Evolutionary conservation across 1,140 invertebrate genomes (phyloP).

Genomic region (Ceratitis capitata): DNA sequence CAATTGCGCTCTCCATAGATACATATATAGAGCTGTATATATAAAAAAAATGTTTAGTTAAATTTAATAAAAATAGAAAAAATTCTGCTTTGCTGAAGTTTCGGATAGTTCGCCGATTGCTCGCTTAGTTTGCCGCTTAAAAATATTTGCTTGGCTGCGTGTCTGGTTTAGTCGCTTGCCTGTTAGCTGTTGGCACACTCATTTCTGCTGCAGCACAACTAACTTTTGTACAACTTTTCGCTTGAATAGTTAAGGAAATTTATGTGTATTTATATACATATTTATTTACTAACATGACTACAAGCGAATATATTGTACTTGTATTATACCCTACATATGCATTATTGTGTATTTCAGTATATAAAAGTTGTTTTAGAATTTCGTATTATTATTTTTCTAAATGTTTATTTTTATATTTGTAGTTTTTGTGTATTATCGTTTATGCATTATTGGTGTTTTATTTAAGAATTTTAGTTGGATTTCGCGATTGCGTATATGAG

Average conservation of each 20-base stretch:
- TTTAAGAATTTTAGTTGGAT: background rate
- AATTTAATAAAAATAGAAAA: background rate
- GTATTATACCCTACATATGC: too few species aligned
- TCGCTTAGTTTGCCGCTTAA: background rate
- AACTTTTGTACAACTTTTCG: constrained; percentile 16
- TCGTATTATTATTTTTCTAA: background rate
- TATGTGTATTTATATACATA: background rate
- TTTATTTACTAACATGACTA: too few species aligned
- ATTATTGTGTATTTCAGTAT: too few species aligned
- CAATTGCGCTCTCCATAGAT: too few species aligned
- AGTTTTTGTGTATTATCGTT: background rate
- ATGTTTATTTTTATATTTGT: too few species aligned
- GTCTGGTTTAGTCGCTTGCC: background rate
- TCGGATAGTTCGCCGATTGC: background rate
- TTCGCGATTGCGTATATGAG: background rate
- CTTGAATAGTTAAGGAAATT: constrained; percentile 6
- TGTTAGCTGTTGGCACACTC: constrained; percentile 17
- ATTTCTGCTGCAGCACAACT: background rate
- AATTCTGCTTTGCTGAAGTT: background rate
- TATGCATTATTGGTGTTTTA: background rate
- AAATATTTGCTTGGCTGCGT: background rate
- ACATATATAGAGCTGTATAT: too few species aligned
- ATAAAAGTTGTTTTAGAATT: too few species aligned
- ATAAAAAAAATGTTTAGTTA: too few species aligned
- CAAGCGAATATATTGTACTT: too few species aligned